Evolutionary conservation across 2,113 vertebrate genomes (phyloP).

Genomic region (Elaphurus davidianus): DNA sequence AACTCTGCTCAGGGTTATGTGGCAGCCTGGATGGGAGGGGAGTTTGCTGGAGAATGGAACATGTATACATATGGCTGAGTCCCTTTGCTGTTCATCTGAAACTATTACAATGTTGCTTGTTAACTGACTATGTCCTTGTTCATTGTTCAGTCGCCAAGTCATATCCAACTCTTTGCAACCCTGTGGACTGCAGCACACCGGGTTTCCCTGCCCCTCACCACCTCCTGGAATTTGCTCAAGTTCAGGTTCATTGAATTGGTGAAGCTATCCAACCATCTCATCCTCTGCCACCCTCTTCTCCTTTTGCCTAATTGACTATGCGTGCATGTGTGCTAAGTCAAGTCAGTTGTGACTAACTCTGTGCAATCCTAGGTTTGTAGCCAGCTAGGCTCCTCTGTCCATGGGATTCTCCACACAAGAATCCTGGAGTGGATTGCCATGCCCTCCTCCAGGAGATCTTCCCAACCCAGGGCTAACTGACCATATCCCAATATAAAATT

Average conservation of each 20-base stretch:
- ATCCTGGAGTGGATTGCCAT: not conserved
- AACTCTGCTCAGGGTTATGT: not conserved
- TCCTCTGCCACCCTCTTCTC: not conserved
- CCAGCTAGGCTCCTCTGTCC: not conserved
- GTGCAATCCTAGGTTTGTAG: not conserved
- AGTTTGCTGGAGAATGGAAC: not conserved
- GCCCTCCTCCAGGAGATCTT: not conserved
- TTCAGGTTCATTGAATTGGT: not conserved
- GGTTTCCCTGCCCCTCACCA: not conserved
- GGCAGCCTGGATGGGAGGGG: not conserved
- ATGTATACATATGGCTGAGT: not conserved
- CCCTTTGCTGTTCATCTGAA: not conserved
- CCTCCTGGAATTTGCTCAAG: not conserved
- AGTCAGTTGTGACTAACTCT: not conserved
- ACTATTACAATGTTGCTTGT: not conserved
- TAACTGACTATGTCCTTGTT: not conserved
- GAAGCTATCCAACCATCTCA: not conserved
- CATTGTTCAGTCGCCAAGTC: not conserved
- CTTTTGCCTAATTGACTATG: not conserved
- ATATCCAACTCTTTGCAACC: not conserved
- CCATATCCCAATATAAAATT: not conserved
- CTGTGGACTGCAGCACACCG: not conserved
- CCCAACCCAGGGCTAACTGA: not conserved
- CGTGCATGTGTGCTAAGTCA: rapidly evolving
- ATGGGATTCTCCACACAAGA: not conserved